Base-by-base conservation (phyloP, 2,113 vertebrate species). In the Syngnathus typhle region DNA sequence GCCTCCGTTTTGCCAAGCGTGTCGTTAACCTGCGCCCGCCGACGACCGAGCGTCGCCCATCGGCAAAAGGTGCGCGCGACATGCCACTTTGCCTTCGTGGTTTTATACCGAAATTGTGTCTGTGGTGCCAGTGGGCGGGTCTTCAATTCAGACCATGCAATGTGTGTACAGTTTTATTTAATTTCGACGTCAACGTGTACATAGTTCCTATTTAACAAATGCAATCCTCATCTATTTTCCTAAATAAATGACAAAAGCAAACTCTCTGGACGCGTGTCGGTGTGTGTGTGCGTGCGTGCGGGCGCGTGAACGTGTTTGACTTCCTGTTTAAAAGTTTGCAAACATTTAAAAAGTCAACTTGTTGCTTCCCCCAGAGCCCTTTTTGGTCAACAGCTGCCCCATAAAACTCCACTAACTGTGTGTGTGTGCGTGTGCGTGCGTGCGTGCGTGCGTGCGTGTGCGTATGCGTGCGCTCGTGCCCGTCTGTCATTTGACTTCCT, bases 121-220 rank as follows among this genome's bases (percentile, higher is more conserved):
- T 70, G 65, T 82, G 60, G 56, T 69, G 9, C 0, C 81, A 23
- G 71, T 82, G 56, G 73, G 71, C 78, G 71, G 83, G 15, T 65
- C 19, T 80, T 91, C 88, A 91, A 88, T 91, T 92, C 90, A 89
- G 67, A 80, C 77, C 82, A 88, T 88, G 90, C 87, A 90, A 89
- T 90, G 84, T 91, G 87, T 91, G 86, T 70, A 88, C 81, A 84
- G 55, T 58, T 58, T 21, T 51, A 65, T 65, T 51, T 52, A 65
- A 65, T 74, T 64, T 90, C 88, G 91, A 88, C 68, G 89, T 90
- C 88, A 75, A 75, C 70, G 43, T 88, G 85, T 91, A 85, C 81
- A 89, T 88, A 88, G 73, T 89, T 64, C 85, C 79, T 81, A 83
- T 88, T 81, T 81, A 83, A 88, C 80, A 39, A 77, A 52, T 76